Percentiles rank a stretch among this genome's conserved stretches.
Evolutionary conservation across 1,140 invertebrate species (phyloP).

Genomic region (Hycleus cichorii): DNA sequence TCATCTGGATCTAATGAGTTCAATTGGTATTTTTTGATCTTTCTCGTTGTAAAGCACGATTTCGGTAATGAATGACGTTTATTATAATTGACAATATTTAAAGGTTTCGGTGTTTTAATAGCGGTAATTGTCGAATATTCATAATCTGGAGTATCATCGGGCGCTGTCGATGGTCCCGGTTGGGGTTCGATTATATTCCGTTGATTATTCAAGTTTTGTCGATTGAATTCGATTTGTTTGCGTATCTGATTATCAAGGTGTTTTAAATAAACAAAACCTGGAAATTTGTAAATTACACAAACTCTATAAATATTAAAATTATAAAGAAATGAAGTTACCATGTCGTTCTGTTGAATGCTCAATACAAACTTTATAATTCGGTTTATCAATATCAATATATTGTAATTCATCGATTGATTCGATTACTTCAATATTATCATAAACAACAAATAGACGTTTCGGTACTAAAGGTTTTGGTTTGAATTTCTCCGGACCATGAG

Average conservation of each 20-base stretch:
- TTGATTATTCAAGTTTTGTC: not conserved
- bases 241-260: constrained; percentile 1
- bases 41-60: constrained; percentile 8
- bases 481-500: constrained; percentile 39
- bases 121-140: constrained; percentile 10
- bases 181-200: not conserved
- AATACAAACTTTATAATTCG: constrained; percentile 56
- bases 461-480: constrained; percentile 52
- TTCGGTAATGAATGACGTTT: constrained; percentile 2
- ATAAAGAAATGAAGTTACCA: not conserved
- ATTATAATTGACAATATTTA: constrained; percentile 1
- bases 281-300: too few relatives aligned
- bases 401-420: constrained; percentile 46
- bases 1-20: constrained; percentile 17
- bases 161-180: not conserved
- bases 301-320: not conserved
- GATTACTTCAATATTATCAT: constrained; percentile 68
- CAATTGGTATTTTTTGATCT: constrained; percentile 18
- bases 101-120: constrained; percentile 13
- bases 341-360: constrained; percentile 44
- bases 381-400: constrained; percentile 52
- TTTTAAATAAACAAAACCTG: constrained; percentile 24
- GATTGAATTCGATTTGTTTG: not conserved
- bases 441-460: constrained; percentile 58
- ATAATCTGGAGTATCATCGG: not conserved